Conservation (phyloP, 2,113 vertebrate species). For the Jacana jacana region DNA sequence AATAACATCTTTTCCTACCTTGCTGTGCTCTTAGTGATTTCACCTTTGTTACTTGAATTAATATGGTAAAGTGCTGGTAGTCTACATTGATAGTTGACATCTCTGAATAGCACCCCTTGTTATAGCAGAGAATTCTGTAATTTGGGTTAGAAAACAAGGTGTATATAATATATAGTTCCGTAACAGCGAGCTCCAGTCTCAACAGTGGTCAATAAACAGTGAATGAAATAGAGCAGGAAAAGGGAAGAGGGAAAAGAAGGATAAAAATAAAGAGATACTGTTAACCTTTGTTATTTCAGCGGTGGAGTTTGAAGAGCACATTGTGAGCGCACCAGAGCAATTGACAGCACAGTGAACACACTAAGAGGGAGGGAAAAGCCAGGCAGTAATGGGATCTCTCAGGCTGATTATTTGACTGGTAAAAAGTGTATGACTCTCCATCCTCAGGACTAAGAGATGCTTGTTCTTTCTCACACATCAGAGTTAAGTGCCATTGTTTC, state of each 20-base stretch:
- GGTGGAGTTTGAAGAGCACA: not conserved
- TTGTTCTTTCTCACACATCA: not conserved
- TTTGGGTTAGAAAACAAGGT: not conserved
- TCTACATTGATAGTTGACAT: not conserved
- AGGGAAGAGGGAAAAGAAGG: not conserved
- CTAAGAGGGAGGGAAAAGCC: not conserved
- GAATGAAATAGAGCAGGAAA: not conserved
- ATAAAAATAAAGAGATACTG: not conserved
- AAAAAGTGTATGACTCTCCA: not conserved
- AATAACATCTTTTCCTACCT: not conserved
- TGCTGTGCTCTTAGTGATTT: not conserved
- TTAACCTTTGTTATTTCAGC: not conserved
- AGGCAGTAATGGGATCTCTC: not conserved
- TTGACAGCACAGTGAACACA: fast-evolving
- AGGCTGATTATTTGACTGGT: not conserved
- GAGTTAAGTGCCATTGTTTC: not conserved
- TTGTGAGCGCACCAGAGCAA: not conserved
- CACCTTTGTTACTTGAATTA: not conserved
- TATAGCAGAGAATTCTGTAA: not conserved
- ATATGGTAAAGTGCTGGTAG: not conserved
- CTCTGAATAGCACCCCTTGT: not conserved
- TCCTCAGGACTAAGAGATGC: not conserved
- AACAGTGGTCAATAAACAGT: not conserved
- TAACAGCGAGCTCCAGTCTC: not conserved
- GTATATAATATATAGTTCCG: not conserved